Evolutionary conservation across 1,140 invertebrate genomes (phyloP), one percentile per base, ranked within the genome.

Genomic region (Drosophila ambigua): DNA sequence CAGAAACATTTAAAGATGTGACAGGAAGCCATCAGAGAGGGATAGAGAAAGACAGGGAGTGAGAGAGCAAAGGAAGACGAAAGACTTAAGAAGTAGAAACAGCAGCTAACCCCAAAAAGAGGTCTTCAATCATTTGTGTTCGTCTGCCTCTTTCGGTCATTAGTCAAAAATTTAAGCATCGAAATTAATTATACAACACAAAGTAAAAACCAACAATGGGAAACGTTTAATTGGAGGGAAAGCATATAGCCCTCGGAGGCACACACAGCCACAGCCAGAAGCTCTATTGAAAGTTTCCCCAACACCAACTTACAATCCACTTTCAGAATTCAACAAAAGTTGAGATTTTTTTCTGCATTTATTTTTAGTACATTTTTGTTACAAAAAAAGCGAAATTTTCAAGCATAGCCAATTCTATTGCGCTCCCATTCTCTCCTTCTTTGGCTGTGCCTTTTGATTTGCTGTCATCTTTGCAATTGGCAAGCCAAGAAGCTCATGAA

Each of bases 81-180:
- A 43, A 46, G 63, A 73, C 46, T 61, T 61, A 28, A 79, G 57
- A 61, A 63, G 51, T 51, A 46, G 20, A 50, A 62, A 28, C 9
- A 59, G 28, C 45, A 63, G 39, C 39, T 46, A 59, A 53, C 48
- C 41, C 62, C 50, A 52, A 60, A 58, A 50, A 60, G 50, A 63
- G 31, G 50, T 44, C 49, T 49, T 52, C 62, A 72, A 78, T 82
- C 83, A 76, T 80, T 48, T 61, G 50, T 66, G 61, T 66, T 69
- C 50, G 53, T 54, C 46, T 65, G 3, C 35, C 35, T 11, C 35
- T 65, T 59, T 66, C 74, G 81, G 64, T 85, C 81, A 85, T 85
- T 85, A 85, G 82, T 84, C 80, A 85, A 84, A 84, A 84, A 77
- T 76, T 79, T 72, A 77, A 77, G 67, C 68, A 80, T 78, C 77